Conservation (phyloP, 2,797 vertebrate genomes). For the Sebastolobus altivelis region DNA sequence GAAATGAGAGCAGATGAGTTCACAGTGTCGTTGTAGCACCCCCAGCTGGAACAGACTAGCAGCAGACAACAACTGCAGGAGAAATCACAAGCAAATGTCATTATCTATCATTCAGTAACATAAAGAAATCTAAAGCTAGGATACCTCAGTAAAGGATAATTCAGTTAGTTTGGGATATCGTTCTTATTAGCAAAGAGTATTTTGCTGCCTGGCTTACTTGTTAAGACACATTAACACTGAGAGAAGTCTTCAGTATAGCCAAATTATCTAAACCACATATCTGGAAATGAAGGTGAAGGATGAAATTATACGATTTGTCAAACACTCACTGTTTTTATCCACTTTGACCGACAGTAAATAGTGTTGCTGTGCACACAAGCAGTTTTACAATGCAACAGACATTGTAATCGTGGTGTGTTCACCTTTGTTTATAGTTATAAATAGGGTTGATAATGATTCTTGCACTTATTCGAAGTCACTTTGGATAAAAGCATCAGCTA, state of each 20-base stretch:
- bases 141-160: neutral
- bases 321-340: neutral
- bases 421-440: neutral
- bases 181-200: neutral
- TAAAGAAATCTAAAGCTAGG: neutral
- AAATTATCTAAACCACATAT: neutral
- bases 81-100: neutral
- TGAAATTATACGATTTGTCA: neutral
- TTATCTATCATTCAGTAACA: neutral
- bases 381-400: neutral
- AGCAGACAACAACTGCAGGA: constrained; percentile 89
- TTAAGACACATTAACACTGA: neutral
- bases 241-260: neutral
- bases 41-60: constrained; percentile 94
- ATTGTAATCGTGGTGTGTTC: neutral
- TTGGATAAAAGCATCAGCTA: neutral
- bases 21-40: constrained; percentile 94
- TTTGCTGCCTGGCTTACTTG: neutral
- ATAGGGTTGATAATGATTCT: no score
- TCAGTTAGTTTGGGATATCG: neutral
- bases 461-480: neutral
- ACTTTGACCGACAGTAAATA: neutral
- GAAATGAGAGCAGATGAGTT: constrained; percentile 92
- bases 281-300: neutral
- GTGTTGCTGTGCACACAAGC: neutral